These are phyloP conservation scores for Fabriciana adippe DNA, from an alignment of 2,888 invertebrate genomes.

Conservation along the genomic window DNA sequence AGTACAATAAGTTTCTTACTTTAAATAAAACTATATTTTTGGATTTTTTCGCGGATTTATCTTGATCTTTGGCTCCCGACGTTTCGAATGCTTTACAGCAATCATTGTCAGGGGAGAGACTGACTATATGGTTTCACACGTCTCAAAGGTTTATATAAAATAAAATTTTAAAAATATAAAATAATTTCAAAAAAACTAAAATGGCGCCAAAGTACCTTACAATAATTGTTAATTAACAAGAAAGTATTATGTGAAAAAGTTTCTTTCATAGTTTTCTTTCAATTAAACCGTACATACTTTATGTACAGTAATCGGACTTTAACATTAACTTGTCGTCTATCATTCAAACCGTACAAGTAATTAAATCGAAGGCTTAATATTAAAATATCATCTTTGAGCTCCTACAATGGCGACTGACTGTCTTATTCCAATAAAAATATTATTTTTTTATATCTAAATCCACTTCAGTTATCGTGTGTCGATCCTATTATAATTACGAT, in stretches of 20 bases:
- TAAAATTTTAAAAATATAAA: no score
- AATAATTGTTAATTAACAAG: no score
- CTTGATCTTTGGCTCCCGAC: no score
- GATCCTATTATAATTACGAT: conserved; percentile 28
- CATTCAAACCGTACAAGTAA: conserved; percentile 33
- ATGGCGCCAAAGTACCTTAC: no score
- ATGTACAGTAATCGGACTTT: conserved; percentile 13
- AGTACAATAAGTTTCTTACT: no score
- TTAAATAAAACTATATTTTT: no score
- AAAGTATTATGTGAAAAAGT: conserved; percentile 6
- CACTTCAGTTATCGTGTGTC: conserved; percentile 33
- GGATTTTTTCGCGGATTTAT: no score
- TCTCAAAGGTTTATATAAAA: no score
- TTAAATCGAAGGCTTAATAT: conserved; percentile 36
- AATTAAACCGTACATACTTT: not conserved
- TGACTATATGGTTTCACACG: no score
- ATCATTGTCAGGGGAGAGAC: no score
- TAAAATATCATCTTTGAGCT: conserved; percentile 43
- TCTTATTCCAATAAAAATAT: conserved; percentile 42
- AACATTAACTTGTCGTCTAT: conserved; percentile 31
- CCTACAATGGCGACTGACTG: conserved; percentile 28
- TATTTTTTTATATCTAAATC: conserved; percentile 33
- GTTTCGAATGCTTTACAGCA: no score
- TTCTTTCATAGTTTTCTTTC: conserved; percentile 7
- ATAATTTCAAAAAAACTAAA: no score